phyloP scores from a whole-genome alignment of 1,140 invertebrate genomes.

The Drosophila varians region DNA sequence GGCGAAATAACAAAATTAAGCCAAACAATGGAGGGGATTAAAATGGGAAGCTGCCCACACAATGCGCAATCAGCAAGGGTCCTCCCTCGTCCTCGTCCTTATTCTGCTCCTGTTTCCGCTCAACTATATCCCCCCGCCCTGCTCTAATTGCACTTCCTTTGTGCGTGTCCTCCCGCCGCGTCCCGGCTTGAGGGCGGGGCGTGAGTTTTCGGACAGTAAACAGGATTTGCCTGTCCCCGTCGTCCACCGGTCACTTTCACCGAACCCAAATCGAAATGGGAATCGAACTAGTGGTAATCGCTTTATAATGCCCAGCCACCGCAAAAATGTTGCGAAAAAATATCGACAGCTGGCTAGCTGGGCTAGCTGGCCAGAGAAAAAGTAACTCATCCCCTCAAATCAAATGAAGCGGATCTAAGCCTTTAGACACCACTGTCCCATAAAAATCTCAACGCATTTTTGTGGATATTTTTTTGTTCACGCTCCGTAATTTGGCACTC shows the following conservation, averaged over 20 bases:
- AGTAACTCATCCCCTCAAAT: background rate
- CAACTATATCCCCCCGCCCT: constrained; percentile 4
- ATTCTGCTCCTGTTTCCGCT: constrained; percentile 3
- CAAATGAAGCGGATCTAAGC: constrained; percentile 60
- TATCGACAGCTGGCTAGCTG: constrained; percentile 48
- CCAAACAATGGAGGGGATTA: constrained; percentile 64
- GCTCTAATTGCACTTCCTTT: constrained; percentile 64
- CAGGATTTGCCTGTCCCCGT: constrained; percentile 39
- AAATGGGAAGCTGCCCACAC: constrained; percentile 61
- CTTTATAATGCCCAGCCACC: constrained; percentile 59
- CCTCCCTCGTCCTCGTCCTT: constrained; percentile 29
- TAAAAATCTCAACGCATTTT: constrained; percentile 56
- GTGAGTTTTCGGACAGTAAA: constrained; percentile 51
- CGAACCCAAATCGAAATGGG: constrained; percentile 20
- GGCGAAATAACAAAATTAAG: constrained; percentile 64
- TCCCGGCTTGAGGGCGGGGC: constrained; percentile 31
- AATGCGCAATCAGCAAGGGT: constrained; percentile 63
- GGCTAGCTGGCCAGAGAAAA: constrained; percentile 42
- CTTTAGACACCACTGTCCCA: constrained; percentile 41
- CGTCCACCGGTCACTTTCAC: constrained; percentile 40
- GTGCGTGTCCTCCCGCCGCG: constrained; percentile 25
- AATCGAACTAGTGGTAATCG: constrained; percentile 56
- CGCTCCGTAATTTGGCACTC: constrained; percentile 53
- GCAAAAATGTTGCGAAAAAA: constrained; percentile 59
- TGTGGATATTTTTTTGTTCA: constrained; percentile 50